Percentiles rank a stretch among this genome's conserved stretches.
These are phyloP conservation scores for Sciurus vulgaris DNA, from an alignment of 2,797 vertebrate genomes.

Conservation along the genomic window DNA sequence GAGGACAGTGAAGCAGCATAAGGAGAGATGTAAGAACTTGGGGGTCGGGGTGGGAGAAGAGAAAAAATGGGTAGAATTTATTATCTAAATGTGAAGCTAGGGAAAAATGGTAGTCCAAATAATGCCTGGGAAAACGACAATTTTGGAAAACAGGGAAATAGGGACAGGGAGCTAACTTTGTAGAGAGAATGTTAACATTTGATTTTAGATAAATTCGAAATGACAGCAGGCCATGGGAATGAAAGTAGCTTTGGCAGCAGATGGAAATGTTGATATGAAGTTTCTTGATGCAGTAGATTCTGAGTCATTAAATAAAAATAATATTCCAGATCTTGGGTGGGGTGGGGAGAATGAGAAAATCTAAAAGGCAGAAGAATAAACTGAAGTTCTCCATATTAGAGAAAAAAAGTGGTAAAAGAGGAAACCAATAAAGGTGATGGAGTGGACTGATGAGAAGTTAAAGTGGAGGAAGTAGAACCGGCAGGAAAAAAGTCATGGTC, in stretches of 20 bases:
- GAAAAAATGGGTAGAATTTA: not conserved
- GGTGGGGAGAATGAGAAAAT: not conserved
- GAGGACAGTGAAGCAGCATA: not conserved
- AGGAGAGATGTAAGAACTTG: not conserved
- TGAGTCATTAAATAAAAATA: conserved; percentile 28
- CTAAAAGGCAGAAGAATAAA: not conserved
- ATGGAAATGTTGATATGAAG: conserved; percentile 8
- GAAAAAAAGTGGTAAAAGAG: not conserved
- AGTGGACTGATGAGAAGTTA: not conserved
- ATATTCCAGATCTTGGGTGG: conserved; percentile 29
- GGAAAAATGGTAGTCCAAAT: not conserved
- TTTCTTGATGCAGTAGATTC: not conserved
- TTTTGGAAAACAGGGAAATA: not conserved
- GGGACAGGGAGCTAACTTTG: not conserved
- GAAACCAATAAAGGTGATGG: not conserved
- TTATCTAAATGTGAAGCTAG: not conserved
- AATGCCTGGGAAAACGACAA: not conserved
- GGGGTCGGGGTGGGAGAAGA: too few relatives aligned
- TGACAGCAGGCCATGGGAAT: conserved; percentile 38
- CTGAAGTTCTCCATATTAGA: not conserved
- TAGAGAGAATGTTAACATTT: not conserved
- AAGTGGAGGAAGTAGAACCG: not conserved
- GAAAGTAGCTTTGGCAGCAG: not conserved
- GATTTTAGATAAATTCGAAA: conserved; percentile 26
- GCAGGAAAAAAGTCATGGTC: not conserved